Percentiles rank a stretch among this genome's conserved stretches.
Evolutionary conservation across 2,113 vertebrate genomes (phyloP).

Genomic region (Grantiella picta): DNA sequence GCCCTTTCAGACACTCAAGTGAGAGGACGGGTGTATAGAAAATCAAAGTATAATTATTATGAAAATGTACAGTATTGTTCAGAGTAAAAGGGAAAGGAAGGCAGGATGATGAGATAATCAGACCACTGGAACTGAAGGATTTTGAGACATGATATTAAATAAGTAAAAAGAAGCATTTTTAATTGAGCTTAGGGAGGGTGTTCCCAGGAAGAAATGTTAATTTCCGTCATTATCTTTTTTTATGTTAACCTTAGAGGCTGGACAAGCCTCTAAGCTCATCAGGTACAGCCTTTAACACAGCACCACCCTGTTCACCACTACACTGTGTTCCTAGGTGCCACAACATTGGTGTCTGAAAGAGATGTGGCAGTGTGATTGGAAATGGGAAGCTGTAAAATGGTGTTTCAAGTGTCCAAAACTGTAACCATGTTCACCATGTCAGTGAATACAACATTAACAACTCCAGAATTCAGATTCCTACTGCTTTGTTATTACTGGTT

Average conservation of each 20-base stretch:
- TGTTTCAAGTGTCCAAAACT: neutral
- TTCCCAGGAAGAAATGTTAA: neutral
- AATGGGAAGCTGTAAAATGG: neutral
- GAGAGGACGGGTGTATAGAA: slow-evolving; percentile 30
- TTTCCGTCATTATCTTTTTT: slow-evolving; percentile 2
- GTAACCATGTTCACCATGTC: neutral
- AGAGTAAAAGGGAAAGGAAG: slow-evolving; percentile 17
- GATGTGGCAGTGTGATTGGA: neutral
- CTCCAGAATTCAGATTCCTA: neutral
- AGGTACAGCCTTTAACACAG: neutral
- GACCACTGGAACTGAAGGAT: slow-evolving; percentile 33
- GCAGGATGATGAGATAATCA: slow-evolving; percentile 52
- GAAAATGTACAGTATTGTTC: slow-evolving; percentile 46
- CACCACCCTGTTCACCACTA: neutral
- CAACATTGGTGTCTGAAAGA: neutral
- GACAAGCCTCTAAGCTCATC: neutral
- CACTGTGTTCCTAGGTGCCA: neutral
- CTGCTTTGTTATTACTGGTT: neutral
- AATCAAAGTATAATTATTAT: slow-evolving; percentile 60
- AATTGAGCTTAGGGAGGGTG: neutral
- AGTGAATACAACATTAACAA: neutral
- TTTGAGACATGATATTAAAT: neutral
- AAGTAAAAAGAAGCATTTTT: neutral
- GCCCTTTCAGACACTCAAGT: neutral
- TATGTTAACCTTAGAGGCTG: neutral